Evolutionary conservation across 37 sponge, comb jelly and placozoan species (phyloP).

Genomic region (Hexactinellida sp.): DNA sequence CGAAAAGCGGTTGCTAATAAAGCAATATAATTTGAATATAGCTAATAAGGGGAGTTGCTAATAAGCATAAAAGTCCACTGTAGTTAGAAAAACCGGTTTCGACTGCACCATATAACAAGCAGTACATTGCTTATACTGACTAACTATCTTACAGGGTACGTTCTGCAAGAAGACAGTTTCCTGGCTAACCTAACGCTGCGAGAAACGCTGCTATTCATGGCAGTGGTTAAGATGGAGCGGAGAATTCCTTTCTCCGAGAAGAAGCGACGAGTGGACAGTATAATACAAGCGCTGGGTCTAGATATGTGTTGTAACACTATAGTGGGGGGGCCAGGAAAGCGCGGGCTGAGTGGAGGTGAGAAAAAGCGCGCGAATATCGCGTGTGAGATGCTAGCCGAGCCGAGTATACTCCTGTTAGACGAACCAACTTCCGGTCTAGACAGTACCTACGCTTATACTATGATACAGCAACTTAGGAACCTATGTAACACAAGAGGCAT

Average conservation of each 20-base stretch:
- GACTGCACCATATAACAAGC: neutral
- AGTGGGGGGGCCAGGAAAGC: slow-evolving; percentile 31
- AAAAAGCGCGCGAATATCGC: slow-evolving; percentile 76
- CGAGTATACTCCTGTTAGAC: slow-evolving; percentile 52
- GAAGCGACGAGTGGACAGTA: slow-evolving; percentile 23
- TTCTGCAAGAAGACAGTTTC: slow-evolving; percentile 68
- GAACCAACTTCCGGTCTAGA: slow-evolving; percentile 86
- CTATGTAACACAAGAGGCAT: slow-evolving; percentile 38
- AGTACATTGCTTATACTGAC: too few relatives aligned
- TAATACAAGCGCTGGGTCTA: slow-evolving; percentile 36
- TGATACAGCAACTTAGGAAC: slow-evolving; percentile 29
- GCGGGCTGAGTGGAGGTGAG: slow-evolving; percentile 73
- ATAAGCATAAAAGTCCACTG: too few relatives aligned
- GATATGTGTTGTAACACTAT: slow-evolving; percentile 37
- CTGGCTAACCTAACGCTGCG: slow-evolving; percentile 60
- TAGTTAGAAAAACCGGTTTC: neutral
- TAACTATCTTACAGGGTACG: slow-evolving; percentile 51
- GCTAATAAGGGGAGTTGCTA: too few relatives aligned
- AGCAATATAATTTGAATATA: too few relatives aligned
- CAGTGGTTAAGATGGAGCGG: neutral
- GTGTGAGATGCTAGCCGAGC: slow-evolving; percentile 65
- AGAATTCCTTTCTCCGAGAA: slow-evolving; percentile 31
- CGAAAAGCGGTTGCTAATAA: too few relatives aligned
- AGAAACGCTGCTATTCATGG: slow-evolving; percentile 47
- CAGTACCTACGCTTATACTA: slow-evolving; percentile 46